These are phyloP conservation scores for Oligia fasciuncula DNA, from an alignment of 2,888 invertebrate genomes.

Conservation along the genomic window DNA sequence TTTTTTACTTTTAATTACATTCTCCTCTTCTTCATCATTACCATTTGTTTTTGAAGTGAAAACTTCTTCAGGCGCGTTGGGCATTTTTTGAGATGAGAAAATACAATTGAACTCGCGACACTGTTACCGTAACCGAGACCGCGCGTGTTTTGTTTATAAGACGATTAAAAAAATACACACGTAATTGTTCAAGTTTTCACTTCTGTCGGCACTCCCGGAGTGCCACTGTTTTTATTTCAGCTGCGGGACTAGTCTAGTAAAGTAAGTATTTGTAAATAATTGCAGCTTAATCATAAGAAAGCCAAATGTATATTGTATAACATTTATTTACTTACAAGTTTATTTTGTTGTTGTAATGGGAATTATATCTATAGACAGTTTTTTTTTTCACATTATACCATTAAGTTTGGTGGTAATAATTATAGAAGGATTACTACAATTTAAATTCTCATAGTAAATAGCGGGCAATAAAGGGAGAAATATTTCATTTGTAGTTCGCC, in stretches of 20 bases:
- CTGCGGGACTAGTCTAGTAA: neutral
- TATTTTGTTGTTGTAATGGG: neutral
- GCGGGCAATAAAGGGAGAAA: neutral
- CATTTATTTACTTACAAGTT: neutral
- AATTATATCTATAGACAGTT: neutral
- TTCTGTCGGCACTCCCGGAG: no score
- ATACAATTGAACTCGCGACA: no score
- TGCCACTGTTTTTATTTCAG: neutral
- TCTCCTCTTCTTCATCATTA: neutral
- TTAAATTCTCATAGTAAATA: neutral
- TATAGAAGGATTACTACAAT: neutral
- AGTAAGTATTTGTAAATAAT: neutral
- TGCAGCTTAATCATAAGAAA: neutral
- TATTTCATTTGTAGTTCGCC: constrained; percentile 28
- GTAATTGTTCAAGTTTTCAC: no score
- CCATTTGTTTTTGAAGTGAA: neutral
- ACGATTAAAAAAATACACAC: no score
- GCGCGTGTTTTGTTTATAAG: no score
- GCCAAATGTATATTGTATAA: neutral
- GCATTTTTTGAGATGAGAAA: no score
- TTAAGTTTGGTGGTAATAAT: neutral
- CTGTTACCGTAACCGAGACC: no score
- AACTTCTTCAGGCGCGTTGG: no score
- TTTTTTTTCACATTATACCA: neutral
- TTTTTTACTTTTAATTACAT: neutral